A percentile compares a stretch with the other conserved stretches of the same genome.
Evolutionary conservation across 2,888 invertebrate species (phyloP).

Genomic region (Hybos culiciformis): DNA sequence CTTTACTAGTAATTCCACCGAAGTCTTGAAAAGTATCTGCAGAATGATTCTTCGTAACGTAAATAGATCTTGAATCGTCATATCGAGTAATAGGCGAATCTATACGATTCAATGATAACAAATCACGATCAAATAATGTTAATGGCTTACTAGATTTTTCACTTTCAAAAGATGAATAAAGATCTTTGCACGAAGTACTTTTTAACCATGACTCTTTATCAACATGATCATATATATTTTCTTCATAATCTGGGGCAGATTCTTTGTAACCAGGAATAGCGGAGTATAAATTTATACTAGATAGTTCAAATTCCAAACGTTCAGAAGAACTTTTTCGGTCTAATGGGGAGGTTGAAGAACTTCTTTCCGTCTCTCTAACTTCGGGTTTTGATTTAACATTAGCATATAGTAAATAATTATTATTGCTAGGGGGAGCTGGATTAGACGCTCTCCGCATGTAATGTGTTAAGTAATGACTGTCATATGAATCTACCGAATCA

Average conservation of each 20-base stretch:
- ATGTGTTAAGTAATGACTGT: slow-evolving; percentile 34
- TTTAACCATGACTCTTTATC: slow-evolving; percentile 50
- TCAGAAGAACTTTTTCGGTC: slow-evolving; percentile 29
- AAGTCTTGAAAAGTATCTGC: slow-evolving; percentile 56
- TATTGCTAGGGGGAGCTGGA: background rate
- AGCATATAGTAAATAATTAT: slow-evolving; percentile 24
- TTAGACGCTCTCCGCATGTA: slow-evolving; percentile 14
- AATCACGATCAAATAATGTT: slow-evolving; percentile 36
- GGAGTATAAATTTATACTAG: slow-evolving; percentile 44
- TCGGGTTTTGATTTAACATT: slow-evolving; percentile 30
- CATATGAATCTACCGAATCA: slow-evolving; percentile 35
- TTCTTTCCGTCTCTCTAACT: slow-evolving; percentile 18
- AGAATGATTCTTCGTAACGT: slow-evolving; percentile 46
- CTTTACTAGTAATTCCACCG: slow-evolving; percentile 46
- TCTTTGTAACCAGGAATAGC: slow-evolving; percentile 26
- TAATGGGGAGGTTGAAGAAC: slow-evolving; percentile 20
- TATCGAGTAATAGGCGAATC: slow-evolving; percentile 62
- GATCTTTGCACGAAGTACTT: slow-evolving; percentile 69
- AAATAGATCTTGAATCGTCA: slow-evolving; percentile 50
- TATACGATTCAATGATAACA: slow-evolving; percentile 37
- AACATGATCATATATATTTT: slow-evolving; percentile 31
- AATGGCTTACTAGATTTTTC: slow-evolving; percentile 37
- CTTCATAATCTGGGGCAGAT: slow-evolving; percentile 22
- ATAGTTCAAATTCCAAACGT: slow-evolving; percentile 44
- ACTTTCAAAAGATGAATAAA: slow-evolving; percentile 52